Evolutionary conservation across 2,888 invertebrate genomes (phyloP).

Genomic region (Tetramorium bicarinatum): DNA sequence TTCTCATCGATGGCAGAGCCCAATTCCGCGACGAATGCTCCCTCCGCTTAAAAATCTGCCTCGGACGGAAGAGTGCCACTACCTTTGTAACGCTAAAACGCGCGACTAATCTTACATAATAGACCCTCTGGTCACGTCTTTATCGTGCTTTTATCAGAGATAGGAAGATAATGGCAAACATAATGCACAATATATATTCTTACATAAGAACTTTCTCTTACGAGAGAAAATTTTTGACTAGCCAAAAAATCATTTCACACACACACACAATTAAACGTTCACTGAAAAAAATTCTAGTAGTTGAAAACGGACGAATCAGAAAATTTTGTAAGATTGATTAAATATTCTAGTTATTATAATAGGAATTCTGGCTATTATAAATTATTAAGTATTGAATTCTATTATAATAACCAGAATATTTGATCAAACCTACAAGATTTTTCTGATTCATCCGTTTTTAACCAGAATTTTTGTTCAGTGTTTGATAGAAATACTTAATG

Average conservation of each 20-base stretch:
- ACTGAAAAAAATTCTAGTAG: no score
- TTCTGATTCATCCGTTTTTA: no score
- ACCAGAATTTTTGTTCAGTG: no score
- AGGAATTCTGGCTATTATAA: no score
- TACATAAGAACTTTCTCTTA: background rate
- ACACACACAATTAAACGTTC: no score
- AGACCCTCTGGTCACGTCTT: background rate
- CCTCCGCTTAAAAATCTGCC: conserved; percentile 6
- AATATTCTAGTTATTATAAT: no score
- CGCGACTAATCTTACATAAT: conserved; percentile 40
- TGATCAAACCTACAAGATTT: no score
- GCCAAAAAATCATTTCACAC: background rate
- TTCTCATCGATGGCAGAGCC: conserved; percentile 45
- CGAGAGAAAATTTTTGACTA: background rate
- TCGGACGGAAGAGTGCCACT: background rate
- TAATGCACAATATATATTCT: background rate
- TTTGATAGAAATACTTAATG: background rate
- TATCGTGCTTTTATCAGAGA: conserved; percentile 7
- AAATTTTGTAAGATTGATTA: no score
- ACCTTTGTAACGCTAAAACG: conserved; percentile 24
- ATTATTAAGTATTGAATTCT: no score
- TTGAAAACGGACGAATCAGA: no score
- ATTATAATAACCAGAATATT: no score
- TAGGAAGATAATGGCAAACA: background rate
- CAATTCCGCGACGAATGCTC: conserved; percentile 30